Percentiles rank a stretch among this genome's conserved stretches.
Evolutionary conservation across 1,140 invertebrate species (phyloP).

Genomic region (Calliphora vicina): DNA sequence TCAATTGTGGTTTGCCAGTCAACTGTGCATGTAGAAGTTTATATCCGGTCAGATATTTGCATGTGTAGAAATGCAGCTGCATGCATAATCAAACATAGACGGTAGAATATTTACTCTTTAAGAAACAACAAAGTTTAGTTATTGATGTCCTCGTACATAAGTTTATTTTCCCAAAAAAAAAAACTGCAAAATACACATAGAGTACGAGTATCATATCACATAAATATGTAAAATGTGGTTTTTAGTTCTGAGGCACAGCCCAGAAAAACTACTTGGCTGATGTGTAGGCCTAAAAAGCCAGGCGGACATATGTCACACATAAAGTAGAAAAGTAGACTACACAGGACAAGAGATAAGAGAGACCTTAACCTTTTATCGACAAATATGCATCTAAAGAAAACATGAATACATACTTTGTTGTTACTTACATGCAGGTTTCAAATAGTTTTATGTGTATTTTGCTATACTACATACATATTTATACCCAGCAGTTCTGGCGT

Average conservation of each 20-base stretch:
- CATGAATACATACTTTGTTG: neutral
- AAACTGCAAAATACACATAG: neutral
- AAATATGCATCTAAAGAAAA: neutral
- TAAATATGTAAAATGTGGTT: neutral
- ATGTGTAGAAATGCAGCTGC: neutral
- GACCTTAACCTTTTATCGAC: slow-evolving; percentile 15
- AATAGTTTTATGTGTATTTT: neutral
- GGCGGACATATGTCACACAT: neutral
- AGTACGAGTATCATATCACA: neutral
- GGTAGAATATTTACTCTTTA: neutral
- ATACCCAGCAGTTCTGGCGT: too few relatives aligned
- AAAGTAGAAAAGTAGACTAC: neutral
- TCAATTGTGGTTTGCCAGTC: neutral
- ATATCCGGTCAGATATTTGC: neutral
- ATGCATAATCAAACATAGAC: neutral
- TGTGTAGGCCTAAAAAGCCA: slow-evolving; percentile 6
- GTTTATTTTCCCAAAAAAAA: neutral
- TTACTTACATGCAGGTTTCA: neutral
- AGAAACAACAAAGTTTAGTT: neutral
- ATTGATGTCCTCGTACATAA: neutral
- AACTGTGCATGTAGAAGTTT: neutral
- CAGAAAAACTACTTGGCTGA: neutral
- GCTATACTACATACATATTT: too few relatives aligned
- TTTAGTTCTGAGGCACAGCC: neutral
- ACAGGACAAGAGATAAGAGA: neutral